Percentiles rank a stretch among this genome's conserved stretches.
Evolutionary conservation across 1,140 invertebrate species (phyloP).

Genomic region (Dendrolimus kikuchii): DNA sequence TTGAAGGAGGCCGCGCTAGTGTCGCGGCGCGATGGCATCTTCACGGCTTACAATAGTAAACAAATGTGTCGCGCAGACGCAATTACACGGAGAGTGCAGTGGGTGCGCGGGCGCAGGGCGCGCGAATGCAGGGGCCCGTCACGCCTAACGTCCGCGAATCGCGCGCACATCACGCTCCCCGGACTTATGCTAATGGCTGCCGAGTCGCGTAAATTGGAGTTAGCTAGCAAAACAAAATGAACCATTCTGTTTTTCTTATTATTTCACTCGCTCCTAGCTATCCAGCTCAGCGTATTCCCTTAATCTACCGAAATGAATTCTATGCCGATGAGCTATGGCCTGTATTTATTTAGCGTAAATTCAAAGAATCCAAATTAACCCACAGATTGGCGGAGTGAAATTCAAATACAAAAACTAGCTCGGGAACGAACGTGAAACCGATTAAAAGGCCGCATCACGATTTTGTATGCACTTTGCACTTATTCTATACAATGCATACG

Average conservation of each 20-base stretch:
- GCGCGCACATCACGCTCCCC: conserved; percentile 49
- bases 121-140: conserved; percentile 20
- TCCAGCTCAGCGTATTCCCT: conserved; percentile 16
- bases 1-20: conserved; percentile 46
- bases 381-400: conserved; percentile 63
- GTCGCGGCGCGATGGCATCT: conserved; percentile 60
- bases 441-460: conserved; percentile 72
- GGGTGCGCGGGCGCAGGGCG: conserved; percentile 19
- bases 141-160: conserved; percentile 30
- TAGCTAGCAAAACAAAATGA: conserved; percentile 61
- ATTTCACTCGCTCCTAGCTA: conserved; percentile 34
- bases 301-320: conserved; percentile 24
- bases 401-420: conserved; percentile 68
- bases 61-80: conserved; percentile 63
- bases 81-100: conserved; percentile 45
- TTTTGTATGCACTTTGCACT: conserved; percentile 72
- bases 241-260: conserved; percentile 69
- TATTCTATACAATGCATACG: conserved; percentile 51
- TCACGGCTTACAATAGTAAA: conserved; percentile 67
- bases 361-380: conserved; percentile 31
- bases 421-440: conserved; percentile 67
- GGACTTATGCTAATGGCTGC: conserved; percentile 68
- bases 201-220: conserved; percentile 65
- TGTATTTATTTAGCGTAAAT: conserved; percentile 26
- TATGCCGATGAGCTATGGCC: conserved; percentile 28